Conservation (phyloP, 2,113 vertebrate genomes). For the Phylloscopus trochiloides region DNA sequence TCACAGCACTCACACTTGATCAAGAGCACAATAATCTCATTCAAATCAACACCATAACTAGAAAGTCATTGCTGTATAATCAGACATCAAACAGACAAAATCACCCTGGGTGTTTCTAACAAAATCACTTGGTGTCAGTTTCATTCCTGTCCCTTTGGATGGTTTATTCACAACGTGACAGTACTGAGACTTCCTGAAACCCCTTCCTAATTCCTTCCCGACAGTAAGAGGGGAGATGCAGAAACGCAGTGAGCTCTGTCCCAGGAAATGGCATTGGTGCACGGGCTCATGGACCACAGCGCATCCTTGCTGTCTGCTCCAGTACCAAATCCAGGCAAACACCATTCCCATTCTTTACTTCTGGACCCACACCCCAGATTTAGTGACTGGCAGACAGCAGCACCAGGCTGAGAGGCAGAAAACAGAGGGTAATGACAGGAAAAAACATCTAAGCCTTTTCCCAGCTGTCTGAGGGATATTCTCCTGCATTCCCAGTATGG, state of each 20-base stretch:
- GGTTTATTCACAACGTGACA: not conserved
- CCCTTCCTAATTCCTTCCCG: not conserved
- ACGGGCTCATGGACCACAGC: accelerated
- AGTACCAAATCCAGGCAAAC: not conserved
- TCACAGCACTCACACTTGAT: constrained; percentile 24
- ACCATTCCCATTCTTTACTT: accelerated
- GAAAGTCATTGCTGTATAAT: constrained; percentile 35
- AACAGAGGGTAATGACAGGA: too few relatives aligned
- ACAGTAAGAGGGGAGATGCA: not conserved
- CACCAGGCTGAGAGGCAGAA: not conserved
- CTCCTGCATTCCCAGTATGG: not conserved
- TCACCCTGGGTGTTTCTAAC: constrained; percentile 33
- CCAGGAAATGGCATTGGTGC: accelerated
- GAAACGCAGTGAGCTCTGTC: not conserved
- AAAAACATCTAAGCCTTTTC: not conserved
- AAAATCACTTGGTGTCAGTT: not conserved
- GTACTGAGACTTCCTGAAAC: not conserved
- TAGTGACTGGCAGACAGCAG: not conserved
- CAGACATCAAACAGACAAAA: constrained; percentile 57
- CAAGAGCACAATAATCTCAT: constrained; percentile 36
- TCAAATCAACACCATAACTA: constrained; percentile 42
- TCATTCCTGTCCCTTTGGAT: not conserved
- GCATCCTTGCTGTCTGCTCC: not conserved
- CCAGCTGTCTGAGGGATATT: not conserved
- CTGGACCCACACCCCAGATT: not conserved